phyloP scores from a whole-genome alignment of 2,113 vertebrate genomes.

The Psammodynastes pulverulentus region DNA sequence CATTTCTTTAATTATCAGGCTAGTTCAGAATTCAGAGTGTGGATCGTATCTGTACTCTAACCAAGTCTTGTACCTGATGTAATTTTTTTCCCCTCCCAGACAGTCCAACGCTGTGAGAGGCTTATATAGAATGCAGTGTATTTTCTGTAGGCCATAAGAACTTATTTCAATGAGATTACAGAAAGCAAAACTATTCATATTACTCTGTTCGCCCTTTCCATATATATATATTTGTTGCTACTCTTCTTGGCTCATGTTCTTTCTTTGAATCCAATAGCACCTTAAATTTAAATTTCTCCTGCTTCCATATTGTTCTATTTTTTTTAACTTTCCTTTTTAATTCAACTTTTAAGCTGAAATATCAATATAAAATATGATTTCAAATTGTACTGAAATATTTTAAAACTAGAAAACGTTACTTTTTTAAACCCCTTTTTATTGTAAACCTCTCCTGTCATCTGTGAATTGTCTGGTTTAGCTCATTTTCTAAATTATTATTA shows the following conservation, averaged over 20 bases:
- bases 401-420: neutral
- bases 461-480: neutral
- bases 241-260: neutral
- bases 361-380: neutral
- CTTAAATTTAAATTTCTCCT: neutral
- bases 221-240: neutral
- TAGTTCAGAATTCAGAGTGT: neutral
- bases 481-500: neutral
- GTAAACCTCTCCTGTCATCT: neutral
- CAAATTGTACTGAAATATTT: neutral
- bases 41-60: neutral
- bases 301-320: neutral
- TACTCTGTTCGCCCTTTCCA: neutral
- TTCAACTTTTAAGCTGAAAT: neutral
- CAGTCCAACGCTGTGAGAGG: neutral
- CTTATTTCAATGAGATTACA: neutral
- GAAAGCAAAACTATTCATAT: neutral
- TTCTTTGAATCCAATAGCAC: neutral
- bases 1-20: neutral
- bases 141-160: neutral
- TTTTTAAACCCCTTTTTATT: neutral
- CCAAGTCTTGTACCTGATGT: neutral
- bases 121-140: neutral
- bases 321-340: neutral
- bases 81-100: neutral